phyloP scores from a whole-genome alignment of 2,113 vertebrate species.

The Passerina amoena region DNA sequence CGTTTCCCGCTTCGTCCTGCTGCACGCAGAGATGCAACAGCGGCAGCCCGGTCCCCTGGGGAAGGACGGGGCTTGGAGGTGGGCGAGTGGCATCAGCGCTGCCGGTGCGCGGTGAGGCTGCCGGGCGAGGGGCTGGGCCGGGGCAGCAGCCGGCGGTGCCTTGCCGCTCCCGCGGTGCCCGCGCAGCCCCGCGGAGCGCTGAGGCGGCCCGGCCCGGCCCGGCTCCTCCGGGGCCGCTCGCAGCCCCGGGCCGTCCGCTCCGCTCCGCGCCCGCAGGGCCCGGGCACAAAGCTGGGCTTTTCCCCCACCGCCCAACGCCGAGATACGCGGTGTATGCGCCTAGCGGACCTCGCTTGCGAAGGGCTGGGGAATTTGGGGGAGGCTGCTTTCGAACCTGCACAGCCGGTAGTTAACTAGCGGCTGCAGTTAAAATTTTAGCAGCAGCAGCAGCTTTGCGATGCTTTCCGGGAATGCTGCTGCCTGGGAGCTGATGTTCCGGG shows the following conservation, averaged over 20 bases:
- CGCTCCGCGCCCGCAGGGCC: background rate
- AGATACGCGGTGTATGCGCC: background rate
- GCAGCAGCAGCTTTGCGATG: background rate
- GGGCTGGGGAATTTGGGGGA: background rate
- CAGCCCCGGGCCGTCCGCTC: background rate
- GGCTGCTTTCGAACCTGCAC: background rate
- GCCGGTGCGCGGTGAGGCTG: background rate
- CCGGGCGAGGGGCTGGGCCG: background rate
- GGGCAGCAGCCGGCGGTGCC: background rate
- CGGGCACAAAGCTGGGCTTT: background rate
- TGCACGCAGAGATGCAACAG: background rate
- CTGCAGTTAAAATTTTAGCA: background rate
- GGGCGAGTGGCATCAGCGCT: background rate
- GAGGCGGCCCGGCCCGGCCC: background rate
- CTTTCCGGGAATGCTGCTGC: background rate
- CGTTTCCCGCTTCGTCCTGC: background rate
- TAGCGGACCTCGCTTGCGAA: background rate
- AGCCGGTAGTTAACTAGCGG: background rate
- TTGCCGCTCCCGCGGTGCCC: background rate
- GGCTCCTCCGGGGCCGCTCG: background rate
- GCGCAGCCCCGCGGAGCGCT: background rate
- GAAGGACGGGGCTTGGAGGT: background rate
- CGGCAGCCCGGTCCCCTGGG: background rate
- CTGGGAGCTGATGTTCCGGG: background rate
- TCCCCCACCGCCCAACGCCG: fast-evolving